phyloP scores from a whole-genome alignment of 2,888 invertebrate species.

The Drosophila diplacantha region DNA sequence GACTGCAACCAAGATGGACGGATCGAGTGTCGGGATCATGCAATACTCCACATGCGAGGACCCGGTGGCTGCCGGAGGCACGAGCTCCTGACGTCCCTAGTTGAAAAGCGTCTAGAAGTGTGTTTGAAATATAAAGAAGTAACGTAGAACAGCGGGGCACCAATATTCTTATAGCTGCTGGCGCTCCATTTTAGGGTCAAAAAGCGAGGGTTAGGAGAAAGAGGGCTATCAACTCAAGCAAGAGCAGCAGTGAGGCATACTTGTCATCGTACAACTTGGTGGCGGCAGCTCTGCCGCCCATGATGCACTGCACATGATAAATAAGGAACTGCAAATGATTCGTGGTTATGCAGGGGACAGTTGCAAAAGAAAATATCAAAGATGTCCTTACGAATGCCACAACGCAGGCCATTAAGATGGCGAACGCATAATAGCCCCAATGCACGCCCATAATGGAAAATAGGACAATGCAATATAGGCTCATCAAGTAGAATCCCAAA shows the following conservation, averaged over 20 bases:
- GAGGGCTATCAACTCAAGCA: slow-evolving; percentile 53
- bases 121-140: slow-evolving; percentile 41
- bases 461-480: slow-evolving; percentile 34
- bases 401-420: slow-evolving; percentile 23
- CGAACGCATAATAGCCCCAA: slow-evolving; percentile 32
- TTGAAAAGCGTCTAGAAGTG: slow-evolving; percentile 78
- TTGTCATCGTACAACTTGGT: slow-evolving; percentile 42
- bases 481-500: slow-evolving; percentile 31
- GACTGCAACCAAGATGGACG: slow-evolving; percentile 71
- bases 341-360: slow-evolving; percentile 20
- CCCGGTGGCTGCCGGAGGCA: slow-evolving; percentile 60
- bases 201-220: slow-evolving; percentile 43
- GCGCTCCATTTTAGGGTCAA: slow-evolving; percentile 31
- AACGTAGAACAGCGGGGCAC: slow-evolving; percentile 25
- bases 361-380: not conserved
- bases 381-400: slow-evolving; percentile 48
- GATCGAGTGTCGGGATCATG: slow-evolving; percentile 70
- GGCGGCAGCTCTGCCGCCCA: slow-evolving; percentile 35
- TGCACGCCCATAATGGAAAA: slow-evolving; percentile 1
- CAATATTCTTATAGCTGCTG: slow-evolving; percentile 33
- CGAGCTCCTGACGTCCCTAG: slow-evolving; percentile 53
- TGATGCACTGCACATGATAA: slow-evolving; percentile 57
- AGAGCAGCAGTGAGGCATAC: slow-evolving; percentile 53
- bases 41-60: slow-evolving; percentile 66
- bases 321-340: slow-evolving; percentile 54